These are phyloP conservation scores for Tautogolabrus adspersus DNA, from an alignment of 2,113 vertebrate genomes.

Conservation along the genomic window DNA sequence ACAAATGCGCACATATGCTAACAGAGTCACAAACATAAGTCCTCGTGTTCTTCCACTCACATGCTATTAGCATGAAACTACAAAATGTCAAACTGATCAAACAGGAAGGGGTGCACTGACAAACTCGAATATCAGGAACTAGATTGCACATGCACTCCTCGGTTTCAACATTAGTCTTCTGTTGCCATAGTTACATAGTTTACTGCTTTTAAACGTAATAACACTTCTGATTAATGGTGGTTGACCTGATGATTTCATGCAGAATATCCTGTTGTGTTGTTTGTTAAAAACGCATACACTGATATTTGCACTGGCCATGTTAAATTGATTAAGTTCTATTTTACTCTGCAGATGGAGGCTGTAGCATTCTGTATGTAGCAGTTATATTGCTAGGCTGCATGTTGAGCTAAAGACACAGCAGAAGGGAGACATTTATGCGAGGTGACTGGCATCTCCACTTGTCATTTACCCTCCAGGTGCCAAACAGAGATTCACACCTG, in stretches of 20 bases:
- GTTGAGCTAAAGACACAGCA: neutral
- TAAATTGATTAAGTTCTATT: too few species aligned
- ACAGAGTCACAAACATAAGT: neutral
- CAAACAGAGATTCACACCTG: slow-evolving; percentile 13
- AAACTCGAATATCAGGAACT: neutral
- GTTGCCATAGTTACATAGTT: neutral
- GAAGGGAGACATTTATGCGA: neutral
- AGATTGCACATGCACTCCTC: neutral
- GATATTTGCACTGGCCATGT: too few species aligned
- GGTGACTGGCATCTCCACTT: neutral
- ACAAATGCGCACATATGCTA: neutral
- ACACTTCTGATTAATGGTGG: neutral
- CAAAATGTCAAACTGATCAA: neutral
- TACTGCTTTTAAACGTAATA: neutral
- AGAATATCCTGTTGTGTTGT: neutral
- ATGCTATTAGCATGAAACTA: neutral
- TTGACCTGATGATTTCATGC: neutral
- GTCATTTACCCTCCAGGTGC: slow-evolving; percentile 2
- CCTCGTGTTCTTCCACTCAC: neutral
- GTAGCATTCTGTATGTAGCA: neutral
- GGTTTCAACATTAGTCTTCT: neutral
- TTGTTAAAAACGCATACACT: too few species aligned
- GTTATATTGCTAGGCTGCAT: neutral
- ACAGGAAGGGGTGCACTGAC: neutral
- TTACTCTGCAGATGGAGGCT: too few species aligned